phyloP scores from a whole-genome alignment of 2,888 invertebrate species.

The Rosalia funebris region DNA sequence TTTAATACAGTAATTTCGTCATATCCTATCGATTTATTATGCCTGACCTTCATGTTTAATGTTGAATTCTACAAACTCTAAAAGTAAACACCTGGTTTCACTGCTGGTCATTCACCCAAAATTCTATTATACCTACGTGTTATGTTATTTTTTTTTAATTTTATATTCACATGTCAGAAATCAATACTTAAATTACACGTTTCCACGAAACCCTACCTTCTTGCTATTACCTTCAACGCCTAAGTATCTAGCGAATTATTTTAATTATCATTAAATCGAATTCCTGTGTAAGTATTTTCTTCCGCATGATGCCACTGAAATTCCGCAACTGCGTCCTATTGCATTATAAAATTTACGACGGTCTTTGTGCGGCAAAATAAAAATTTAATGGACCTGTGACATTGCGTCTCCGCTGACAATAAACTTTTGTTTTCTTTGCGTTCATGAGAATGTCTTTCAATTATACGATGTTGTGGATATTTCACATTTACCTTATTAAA shows the following conservation, averaged over 20 bases:
- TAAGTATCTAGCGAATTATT: neutral
- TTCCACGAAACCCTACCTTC: no score
- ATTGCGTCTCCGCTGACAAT: neutral
- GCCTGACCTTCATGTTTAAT: no score
- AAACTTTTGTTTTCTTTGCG: slow-evolving; percentile 6
- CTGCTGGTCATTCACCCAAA: neutral
- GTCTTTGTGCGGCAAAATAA: slow-evolving; percentile 5
- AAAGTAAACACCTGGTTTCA: neutral
- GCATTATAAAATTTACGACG: slow-evolving; percentile 10
- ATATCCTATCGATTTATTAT: no score
- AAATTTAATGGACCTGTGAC: slow-evolving; percentile 1
- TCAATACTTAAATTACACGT: no score
- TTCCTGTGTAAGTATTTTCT: neutral
- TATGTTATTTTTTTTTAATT: no score
- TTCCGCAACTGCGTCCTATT: neutral
- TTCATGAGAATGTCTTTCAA: no score
- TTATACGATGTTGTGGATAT: no score
- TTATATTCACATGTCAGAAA: no score
- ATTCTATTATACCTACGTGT: no score
- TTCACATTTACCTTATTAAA: slow-evolving; percentile 7
- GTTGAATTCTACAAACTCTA: neutral
- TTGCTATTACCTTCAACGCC: no score
- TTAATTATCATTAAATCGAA: neutral
- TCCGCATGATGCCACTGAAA: neutral
- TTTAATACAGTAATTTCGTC: no score